Evolutionary conservation across 2,888 invertebrate species (phyloP), one percentile per base, ranked within the genome.

Genomic region (Apodemia duryi): DNA sequence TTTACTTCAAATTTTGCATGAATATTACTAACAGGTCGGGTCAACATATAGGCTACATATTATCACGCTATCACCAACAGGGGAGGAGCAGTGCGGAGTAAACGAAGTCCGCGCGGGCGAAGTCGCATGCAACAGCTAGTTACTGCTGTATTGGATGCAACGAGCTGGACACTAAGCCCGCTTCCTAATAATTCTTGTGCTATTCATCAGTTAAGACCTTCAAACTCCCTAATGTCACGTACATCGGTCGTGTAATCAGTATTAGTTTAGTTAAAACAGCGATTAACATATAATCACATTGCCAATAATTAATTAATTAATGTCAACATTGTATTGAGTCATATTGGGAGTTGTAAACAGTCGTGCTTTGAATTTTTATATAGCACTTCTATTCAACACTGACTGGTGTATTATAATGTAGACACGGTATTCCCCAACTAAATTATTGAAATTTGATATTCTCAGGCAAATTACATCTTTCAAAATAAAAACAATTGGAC

Each of bases 331-430:
- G 29, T 11, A 29, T 57, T 57, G 57, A 57, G 11, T 32, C 32
- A 57, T 57, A 54, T 9, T 54, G 11, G 54, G 28, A 54, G 54
- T 1, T 54, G 38, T 49, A 60, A 62, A 32, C 41, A 32, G 29
- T 28, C 61, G 61, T 64, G 62, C 63, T 61, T 43, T 41, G 61
- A 69, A 67, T 63, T 62, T 63, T 49, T 52, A 66, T 65, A 60
- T 7, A 41, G 35, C 32, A 64, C 54, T 54, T 64, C 57, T 54
- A 54, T 10, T 10, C 7, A 29, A 5, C 54, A 54, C 11, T 29
- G 54, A 54, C 29, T 10, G 43, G 6, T 43, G 11, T 29, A 29
- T 21, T 21, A 3, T 6, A 29, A 54, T 11, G 29, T 54, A 54
- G 29, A 54, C 54, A 54, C 28, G 54, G 9, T 21, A 9, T 52